Evolutionary conservation across 1,140 invertebrate genomes (phyloP).

Genomic region (Drosophila biarmipes): DNA sequence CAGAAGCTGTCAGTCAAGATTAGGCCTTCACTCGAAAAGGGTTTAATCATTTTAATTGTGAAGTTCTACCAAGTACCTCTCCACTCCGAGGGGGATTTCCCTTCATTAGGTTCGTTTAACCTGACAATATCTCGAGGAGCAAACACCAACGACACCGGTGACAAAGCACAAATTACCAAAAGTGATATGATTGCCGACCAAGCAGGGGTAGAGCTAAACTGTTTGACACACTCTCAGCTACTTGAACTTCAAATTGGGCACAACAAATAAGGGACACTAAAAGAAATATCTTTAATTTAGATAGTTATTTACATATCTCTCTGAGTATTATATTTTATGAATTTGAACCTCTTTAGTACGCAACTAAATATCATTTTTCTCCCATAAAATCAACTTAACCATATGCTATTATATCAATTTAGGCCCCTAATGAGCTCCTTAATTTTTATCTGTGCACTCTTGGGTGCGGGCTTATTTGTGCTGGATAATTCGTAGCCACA

Average conservation of each 20-base stretch:
- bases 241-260: slow-evolving; percentile 42
- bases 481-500: slow-evolving; percentile 41
- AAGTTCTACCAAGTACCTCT: slow-evolving; percentile 1
- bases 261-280: neutral
- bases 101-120: slow-evolving; percentile 28
- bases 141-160: slow-evolving; percentile 16
- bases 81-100: slow-evolving; percentile 2
- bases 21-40: slow-evolving; percentile 20
- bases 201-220: slow-evolving; percentile 30
- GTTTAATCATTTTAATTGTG: slow-evolving; percentile 26
- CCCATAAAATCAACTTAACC: too few relatives aligned
- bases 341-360: too few relatives aligned
- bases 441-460: slow-evolving; percentile 8
- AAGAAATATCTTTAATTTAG: neutral
- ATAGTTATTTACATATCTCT: too few relatives aligned
- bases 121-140: slow-evolving; percentile 14
- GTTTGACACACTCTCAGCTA: slow-evolving; percentile 30
- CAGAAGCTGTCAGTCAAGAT: slow-evolving; percentile 38
- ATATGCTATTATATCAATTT: too few relatives aligned
- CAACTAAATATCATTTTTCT: too few relatives aligned
- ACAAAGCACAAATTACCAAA: slow-evolving; percentile 41
- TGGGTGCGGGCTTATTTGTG: slow-evolving; percentile 26
- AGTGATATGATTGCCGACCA: slow-evolving; percentile 42
- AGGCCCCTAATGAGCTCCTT: neutral
- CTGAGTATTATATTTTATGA: too few relatives aligned